Conservation (phyloP, 1,140 invertebrate genomes). For the Drosophila lacteicornis region DNA sequence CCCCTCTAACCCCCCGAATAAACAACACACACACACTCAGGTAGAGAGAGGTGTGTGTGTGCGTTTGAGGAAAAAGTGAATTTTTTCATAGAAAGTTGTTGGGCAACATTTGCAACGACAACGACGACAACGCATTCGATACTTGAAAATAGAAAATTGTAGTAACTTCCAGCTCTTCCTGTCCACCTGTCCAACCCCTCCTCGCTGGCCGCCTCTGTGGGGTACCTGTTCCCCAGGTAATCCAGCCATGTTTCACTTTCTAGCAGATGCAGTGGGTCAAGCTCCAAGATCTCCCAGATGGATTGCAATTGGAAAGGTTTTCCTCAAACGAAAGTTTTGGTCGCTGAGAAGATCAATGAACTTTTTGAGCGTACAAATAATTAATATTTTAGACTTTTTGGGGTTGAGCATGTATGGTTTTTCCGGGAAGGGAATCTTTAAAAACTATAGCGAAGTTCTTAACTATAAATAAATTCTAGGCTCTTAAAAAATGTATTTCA, state of each 20-base stretch:
- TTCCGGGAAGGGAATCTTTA: too few species aligned
- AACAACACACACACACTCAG: constrained; percentile 23
- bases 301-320: constrained; percentile 49
- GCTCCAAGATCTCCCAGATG: constrained; percentile 30
- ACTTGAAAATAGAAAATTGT: constrained; percentile 80
- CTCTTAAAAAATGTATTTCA: neutral
- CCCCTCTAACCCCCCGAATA: constrained; percentile 3
- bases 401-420: neutral
- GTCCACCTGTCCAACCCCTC: constrained; percentile 4
- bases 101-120: constrained; percentile 72
- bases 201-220: neutral
- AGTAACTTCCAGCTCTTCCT: constrained; percentile 46
- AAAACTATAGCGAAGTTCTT: neutral
- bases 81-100: constrained; percentile 83
- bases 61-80: constrained; percentile 73
- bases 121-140: constrained; percentile 54
- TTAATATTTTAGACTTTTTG: neutral
- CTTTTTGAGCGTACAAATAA: neutral
- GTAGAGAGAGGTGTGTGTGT: constrained; percentile 6
- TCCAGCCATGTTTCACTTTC: constrained; percentile 44
- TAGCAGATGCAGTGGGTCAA: constrained; percentile 47
- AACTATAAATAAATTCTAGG: too few species aligned
- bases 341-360: constrained; percentile 19
- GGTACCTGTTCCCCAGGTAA: constrained; percentile 9
- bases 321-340: constrained; percentile 36